Conservation (phyloP, 1,140 invertebrate species). For the Tetragonula clypearis region DNA sequence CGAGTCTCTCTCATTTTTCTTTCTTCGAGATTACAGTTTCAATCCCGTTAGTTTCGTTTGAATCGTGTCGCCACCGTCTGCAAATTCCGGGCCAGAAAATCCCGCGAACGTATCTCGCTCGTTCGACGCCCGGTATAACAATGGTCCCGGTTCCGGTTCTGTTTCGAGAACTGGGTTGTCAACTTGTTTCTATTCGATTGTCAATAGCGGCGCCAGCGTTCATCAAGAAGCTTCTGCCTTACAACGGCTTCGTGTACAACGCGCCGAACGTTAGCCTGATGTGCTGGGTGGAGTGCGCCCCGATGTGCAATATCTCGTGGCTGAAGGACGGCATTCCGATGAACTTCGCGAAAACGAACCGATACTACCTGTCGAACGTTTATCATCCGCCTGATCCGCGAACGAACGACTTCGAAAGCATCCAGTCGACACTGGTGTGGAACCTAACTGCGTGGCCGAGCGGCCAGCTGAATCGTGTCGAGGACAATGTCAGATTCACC, state of each 20-base stretch:
- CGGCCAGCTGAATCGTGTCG: slow-evolving; percentile 87
- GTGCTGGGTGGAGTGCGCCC: slow-evolving; percentile 94
- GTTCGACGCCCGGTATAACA: not conserved
- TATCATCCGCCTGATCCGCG: slow-evolving; percentile 84
- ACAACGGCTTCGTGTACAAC: slow-evolving; percentile 89
- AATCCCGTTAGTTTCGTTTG: not conserved
- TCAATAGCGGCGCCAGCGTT: slow-evolving; percentile 90
- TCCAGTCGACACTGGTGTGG: slow-evolving; percentile 90
- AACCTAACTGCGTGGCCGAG: slow-evolving; percentile 92
- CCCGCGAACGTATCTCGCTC: not conserved
- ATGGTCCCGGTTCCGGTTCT: not conserved
- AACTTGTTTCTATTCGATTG: slow-evolving; percentile 69
- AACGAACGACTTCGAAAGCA: slow-evolving; percentile 93
- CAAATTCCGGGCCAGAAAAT: not conserved
- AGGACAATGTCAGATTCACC: slow-evolving; percentile 92
- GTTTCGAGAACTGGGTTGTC: not conserved
- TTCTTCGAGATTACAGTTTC: not conserved
- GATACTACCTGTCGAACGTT: slow-evolving; percentile 87
- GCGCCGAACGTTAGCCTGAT: slow-evolving; percentile 89
- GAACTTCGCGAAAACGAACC: slow-evolving; percentile 83
- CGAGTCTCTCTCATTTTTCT: too few relatives aligned
- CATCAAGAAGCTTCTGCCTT: slow-evolving; percentile 91
- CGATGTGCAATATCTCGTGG: slow-evolving; percentile 92
- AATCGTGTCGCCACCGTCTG: not conserved
- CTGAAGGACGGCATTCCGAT: slow-evolving; percentile 87